A percentile compares a stretch with the other conserved stretches of the same genome.
phyloP scores from a whole-genome alignment of 2,797 vertebrate species.

The Echeneis naucrates region DNA sequence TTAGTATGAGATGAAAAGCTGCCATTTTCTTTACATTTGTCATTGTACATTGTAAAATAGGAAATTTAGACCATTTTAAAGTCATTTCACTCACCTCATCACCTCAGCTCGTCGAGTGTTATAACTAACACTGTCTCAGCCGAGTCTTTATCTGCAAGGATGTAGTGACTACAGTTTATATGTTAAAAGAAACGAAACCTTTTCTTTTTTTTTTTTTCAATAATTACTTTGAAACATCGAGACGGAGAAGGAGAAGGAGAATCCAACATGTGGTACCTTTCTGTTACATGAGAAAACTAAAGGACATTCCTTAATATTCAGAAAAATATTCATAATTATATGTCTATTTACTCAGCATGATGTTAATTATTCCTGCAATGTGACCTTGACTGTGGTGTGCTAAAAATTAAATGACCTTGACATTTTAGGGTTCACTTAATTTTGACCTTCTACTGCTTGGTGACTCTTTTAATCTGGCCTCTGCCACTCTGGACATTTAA shows the following conservation, averaged over 20 bases:
- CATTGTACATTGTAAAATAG: no score
- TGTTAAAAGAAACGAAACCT: slow-evolving; percentile 25
- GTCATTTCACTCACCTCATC: slow-evolving; percentile 30
- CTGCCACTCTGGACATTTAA: slow-evolving; percentile 9
- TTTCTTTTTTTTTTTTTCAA: slow-evolving; percentile 4
- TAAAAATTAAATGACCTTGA: slow-evolving; percentile 17
- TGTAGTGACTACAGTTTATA: not conserved
- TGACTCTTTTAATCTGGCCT: slow-evolving; percentile 25
- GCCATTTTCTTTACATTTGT: no score
- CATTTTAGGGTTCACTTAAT: slow-evolving; percentile 32
- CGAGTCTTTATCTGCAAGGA: slow-evolving; percentile 16
- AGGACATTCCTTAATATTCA: slow-evolving; percentile 47
- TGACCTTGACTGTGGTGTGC: slow-evolving; percentile 4
- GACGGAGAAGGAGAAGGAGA: no score
- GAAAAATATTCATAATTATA: slow-evolving; percentile 15
- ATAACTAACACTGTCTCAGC: slow-evolving; percentile 25
- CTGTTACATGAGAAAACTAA: not conserved
- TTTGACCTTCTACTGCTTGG: slow-evolving; percentile 30
- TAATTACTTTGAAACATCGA: not conserved
- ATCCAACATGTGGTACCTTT: not conserved
- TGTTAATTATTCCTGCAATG: slow-evolving; percentile 24
- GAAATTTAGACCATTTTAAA: slow-evolving; percentile 26
- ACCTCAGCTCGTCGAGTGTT: slow-evolving; percentile 17
- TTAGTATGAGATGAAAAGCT: slow-evolving; percentile 20
- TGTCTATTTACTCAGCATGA: not conserved